These are phyloP conservation scores for Acrobasis suavella DNA, from an alignment of 2,888 invertebrate species.

Conservation along the genomic window DNA sequence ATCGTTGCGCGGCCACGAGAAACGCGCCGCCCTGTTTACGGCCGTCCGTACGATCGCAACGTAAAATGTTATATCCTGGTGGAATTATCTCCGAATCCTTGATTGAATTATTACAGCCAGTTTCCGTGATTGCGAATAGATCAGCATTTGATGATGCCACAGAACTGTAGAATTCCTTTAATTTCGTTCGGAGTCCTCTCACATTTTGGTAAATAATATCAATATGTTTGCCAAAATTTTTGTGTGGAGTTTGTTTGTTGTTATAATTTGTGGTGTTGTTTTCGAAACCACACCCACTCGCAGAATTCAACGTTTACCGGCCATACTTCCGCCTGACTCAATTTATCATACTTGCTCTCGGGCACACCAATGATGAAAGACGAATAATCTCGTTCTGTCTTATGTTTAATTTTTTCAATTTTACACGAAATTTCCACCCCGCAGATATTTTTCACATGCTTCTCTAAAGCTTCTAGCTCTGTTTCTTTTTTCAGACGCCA, in stretches of 20 bases:
- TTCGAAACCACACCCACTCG: neutral
- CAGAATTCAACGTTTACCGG: slow-evolving; percentile 3
- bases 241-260: too few species aligned
- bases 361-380: slow-evolving; percentile 13
- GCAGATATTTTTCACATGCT: too few species aligned
- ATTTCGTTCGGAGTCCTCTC: neutral
- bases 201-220: neutral
- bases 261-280: too few species aligned
- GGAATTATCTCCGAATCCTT: slow-evolving; percentile 12
- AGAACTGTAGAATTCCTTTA: neutral
- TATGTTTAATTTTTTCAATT: slow-evolving; percentile 6
- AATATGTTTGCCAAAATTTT: neutral
- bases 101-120: too few species aligned
- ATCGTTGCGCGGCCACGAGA: slow-evolving; percentile 32
- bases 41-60: slow-evolving; percentile 30
- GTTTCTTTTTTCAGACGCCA: too few species aligned
- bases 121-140: neutral
- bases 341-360: neutral
- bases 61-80: slow-evolving; percentile 27
- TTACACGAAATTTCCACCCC: neutral
- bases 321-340: neutral
- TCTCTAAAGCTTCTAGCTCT: too few species aligned
- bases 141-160: neutral
- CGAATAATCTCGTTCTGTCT: slow-evolving; percentile 9
- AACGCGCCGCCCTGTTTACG: slow-evolving; percentile 11